Percentiles rank a stretch among this genome's conserved stretches.
phyloP scores from a whole-genome alignment of 2,888 invertebrate genomes.

The Rhagium mordax region DNA sequence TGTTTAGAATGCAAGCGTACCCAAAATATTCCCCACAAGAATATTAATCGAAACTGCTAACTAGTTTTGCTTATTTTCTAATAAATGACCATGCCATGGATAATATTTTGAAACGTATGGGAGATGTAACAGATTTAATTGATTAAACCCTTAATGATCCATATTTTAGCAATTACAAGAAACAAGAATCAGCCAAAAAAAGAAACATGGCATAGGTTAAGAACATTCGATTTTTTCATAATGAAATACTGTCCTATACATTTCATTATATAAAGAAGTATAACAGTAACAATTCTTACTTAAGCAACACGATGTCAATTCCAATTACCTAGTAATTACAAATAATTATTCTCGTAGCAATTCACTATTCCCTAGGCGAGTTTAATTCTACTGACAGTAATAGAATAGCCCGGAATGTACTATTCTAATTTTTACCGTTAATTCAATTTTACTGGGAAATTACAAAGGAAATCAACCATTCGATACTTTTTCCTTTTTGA shows the following conservation, averaged over 20 bases:
- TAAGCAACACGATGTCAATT: neutral
- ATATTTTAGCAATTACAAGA: too few relatives aligned
- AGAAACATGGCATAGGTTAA: too few relatives aligned
- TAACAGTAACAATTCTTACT: neutral
- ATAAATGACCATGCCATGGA: neutral
- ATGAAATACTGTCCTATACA: too few relatives aligned
- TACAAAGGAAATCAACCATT: neutral
- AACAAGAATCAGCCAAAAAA: too few relatives aligned
- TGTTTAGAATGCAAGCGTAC: neutral
- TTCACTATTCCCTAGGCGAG: neutral
- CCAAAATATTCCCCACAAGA: neutral
- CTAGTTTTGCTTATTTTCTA: neutral
- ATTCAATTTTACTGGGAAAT: neutral
- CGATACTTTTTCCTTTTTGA: neutral
- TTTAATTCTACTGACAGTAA: neutral
- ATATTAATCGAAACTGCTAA: neutral
- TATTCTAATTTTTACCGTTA: constrained; percentile 9
- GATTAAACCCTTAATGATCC: too few relatives aligned
- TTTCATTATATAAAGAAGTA: neutral
- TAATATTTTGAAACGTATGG: neutral
- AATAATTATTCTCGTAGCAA: constrained; percentile 1
- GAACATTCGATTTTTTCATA: too few relatives aligned
- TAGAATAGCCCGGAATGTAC: neutral
- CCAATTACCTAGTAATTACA: constrained; percentile 1
- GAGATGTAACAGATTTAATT: too few relatives aligned